Percentiles rank a stretch among this genome's conserved stretches.
Conservation (phyloP, 2,888 invertebrate species). For the Diadegma fenestrale region DNA sequence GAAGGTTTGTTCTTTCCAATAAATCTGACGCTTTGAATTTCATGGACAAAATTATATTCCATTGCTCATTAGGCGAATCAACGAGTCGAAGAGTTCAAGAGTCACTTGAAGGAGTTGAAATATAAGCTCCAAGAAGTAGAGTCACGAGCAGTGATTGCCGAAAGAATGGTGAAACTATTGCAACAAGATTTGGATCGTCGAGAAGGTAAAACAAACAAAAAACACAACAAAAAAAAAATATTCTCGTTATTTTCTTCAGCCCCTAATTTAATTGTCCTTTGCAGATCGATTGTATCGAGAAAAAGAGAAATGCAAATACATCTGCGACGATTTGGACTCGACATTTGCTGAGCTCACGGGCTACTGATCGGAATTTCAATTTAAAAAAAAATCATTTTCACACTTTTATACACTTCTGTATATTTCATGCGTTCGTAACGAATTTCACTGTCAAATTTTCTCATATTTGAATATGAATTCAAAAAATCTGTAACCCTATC, state of each 20-base stretch:
- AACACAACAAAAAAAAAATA: neutral
- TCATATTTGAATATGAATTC: neutral
- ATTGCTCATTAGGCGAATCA: constrained; percentile 86
- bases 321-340: constrained; percentile 91
- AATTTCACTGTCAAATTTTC: neutral
- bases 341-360: constrained; percentile 91
- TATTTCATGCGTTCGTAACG: neutral
- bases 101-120: constrained; percentile 83
- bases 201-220: constrained; percentile 86
- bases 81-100: constrained; percentile 88
- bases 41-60: constrained; percentile 25
- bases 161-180: constrained; percentile 89
- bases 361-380: constrained; percentile 85
- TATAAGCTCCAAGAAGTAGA: constrained; percentile 84
- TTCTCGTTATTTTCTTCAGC: neutral
- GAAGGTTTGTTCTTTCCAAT: constrained; percentile 84
- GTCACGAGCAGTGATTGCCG: constrained; percentile 89
- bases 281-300: constrained; percentile 93
- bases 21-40: neutral
- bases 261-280: constrained; percentile 82
- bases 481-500: neutral
- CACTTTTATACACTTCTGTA: constrained; percentile 60
- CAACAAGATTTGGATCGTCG: constrained; percentile 90
- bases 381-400: constrained; percentile 23
- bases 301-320: constrained; percentile 93